phyloP scores from a whole-genome alignment of 2,888 invertebrate species.

The Agriotes lineatus region DNA sequence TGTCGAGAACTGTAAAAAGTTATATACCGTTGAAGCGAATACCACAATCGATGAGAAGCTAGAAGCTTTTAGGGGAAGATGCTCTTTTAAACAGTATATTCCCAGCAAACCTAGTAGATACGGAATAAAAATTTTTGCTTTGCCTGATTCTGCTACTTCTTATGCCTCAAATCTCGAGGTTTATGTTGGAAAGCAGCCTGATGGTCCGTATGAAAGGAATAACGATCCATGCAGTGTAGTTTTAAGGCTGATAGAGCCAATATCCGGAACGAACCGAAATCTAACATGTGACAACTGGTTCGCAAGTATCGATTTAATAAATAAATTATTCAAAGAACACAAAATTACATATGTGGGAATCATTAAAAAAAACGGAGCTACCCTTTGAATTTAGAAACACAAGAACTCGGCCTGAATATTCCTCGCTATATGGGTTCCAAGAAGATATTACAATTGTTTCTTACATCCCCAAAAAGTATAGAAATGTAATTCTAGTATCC shows the following conservation, averaged over 20 bases:
- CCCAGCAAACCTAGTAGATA: too few relatives aligned
- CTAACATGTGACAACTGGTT: background rate
- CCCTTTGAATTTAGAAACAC: background rate
- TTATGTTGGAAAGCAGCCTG: background rate
- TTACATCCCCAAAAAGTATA: background rate
- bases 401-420: background rate
- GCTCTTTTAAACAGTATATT: too few relatives aligned
- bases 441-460: background rate
- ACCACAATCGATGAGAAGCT: too few relatives aligned
- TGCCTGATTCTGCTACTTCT: conserved; percentile 13
- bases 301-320: background rate
- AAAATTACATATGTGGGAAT: background rate
- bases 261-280: background rate
- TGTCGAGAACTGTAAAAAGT: too few relatives aligned
- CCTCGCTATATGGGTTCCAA: background rate
- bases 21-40: too few relatives aligned
- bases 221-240: background rate
- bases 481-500: too few relatives aligned
- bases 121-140: background rate
- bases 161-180: background rate
- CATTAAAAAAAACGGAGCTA: background rate
- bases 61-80: too few relatives aligned
- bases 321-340: background rate
- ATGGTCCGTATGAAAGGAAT: background rate
- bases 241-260: background rate